These are phyloP conservation scores for Tinea semifulvella DNA, from an alignment of 2,888 invertebrate genomes.

Conservation along the genomic window DNA sequence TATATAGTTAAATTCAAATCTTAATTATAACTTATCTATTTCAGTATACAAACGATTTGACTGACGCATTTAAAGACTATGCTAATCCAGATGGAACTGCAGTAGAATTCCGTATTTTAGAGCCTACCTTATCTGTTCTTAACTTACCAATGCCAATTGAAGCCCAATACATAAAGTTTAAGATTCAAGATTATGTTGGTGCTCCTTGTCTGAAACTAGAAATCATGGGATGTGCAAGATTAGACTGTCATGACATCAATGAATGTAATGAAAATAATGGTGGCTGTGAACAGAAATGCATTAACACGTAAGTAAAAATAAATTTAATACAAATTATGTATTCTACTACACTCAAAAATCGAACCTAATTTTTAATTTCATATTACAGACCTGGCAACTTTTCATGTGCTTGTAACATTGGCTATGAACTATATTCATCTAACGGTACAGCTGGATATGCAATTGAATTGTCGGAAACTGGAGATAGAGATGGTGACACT, in stretches of 20 bases:
- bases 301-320: slow-evolving; percentile 71
- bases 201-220: slow-evolving; percentile 91
- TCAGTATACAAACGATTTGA: slow-evolving; percentile 87
- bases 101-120: slow-evolving; percentile 89
- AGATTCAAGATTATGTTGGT: slow-evolving; percentile 85
- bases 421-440: slow-evolving; percentile 85
- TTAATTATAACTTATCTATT: slow-evolving; percentile 20
- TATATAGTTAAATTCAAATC: background rate
- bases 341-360: background rate
- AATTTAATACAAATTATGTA: background rate
- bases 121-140: slow-evolving; percentile 89
- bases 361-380: background rate
- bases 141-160: slow-evolving; percentile 92
- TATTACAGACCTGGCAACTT: slow-evolving; percentile 79
- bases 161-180: slow-evolving; percentile 86
- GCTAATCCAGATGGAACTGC: slow-evolving; percentile 93
- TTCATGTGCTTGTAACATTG: slow-evolving; percentile 89
- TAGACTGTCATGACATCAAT: slow-evolving; percentile 89
- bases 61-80: slow-evolving; percentile 90
- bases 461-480: slow-evolving; percentile 84
- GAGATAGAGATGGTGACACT: slow-evolving; percentile 87
- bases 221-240: slow-evolving; percentile 90
- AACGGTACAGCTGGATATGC: slow-evolving; percentile 91
- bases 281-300: slow-evolving; percentile 92
- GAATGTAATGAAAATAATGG: slow-evolving; percentile 89